phyloP scores from a whole-genome alignment of 2,888 invertebrate species.

The Caenorhabditis zanzibari region DNA sequence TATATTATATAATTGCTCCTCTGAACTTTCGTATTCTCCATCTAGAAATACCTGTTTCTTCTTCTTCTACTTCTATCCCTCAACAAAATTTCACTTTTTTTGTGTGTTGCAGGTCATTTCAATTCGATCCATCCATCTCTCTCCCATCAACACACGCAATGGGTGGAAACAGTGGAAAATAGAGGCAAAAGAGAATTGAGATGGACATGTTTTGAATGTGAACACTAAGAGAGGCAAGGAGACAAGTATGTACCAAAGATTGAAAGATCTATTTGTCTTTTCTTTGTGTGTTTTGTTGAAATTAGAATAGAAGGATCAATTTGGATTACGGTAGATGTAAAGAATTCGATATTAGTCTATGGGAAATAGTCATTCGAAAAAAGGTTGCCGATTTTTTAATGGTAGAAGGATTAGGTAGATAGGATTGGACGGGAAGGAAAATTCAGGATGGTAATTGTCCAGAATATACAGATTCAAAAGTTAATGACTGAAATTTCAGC shows the following conservation, averaged over 20 bases:
- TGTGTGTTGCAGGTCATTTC: constrained; percentile 38
- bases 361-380: no score
- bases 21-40: constrained; percentile 4
- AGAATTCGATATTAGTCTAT: no score
- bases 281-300: constrained; percentile 3
- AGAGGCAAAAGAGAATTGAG: background rate
- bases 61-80: background rate
- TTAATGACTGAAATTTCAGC: no score
- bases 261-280: constrained; percentile 18
- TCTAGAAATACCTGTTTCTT: constrained; percentile 35
- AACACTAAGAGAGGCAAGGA: constrained; percentile 1
- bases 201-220: constrained; percentile 26
- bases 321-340: constrained; percentile 8
- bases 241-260: constrained; percentile 27
- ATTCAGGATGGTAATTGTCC: no score
- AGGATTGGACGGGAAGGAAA: no score
- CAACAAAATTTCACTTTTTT: constrained; percentile 22
- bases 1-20: constrained; percentile 32
- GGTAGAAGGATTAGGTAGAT: no score
- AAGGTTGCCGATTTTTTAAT: no score
- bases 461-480: no score
- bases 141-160: constrained; percentile 14
- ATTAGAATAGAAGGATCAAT: constrained; percentile 3
- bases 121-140: constrained; percentile 32
- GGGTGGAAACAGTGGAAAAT: constrained; percentile 24